Evolutionary conservation across 2,797 vertebrate species (phyloP), one percentile per base, ranked within the genome.

Genomic region (Syngnathus acus): DNA sequence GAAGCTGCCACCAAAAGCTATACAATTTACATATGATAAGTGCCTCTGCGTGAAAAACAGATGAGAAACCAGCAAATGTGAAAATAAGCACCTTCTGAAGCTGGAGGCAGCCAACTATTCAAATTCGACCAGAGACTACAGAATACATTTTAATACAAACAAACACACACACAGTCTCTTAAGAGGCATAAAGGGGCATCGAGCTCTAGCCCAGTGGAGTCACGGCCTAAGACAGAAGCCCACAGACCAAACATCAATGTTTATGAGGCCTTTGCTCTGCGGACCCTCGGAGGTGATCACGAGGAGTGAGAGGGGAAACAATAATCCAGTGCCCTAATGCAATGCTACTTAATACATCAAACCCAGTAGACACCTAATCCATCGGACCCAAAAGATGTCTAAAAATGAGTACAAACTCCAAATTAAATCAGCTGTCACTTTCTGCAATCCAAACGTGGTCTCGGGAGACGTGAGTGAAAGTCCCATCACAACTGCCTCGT

Each of bases 231-330:
- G 86, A 85, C 79, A 71, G 83, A 67, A 85, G 83, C 84, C 81
- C 83, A 68, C 78, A 82, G 78, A 72, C 75, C 74, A 67, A 79
- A 80, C 82, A 87, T 88, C 90, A 91, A 90, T 89, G 88, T 92
- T 92, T 91, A 91, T 83, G 87, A 86, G 85, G 84, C 89, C 89
- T 90, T 83, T 81, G 88, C 83, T 89, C 78, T 70, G 47, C 71
- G 72, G 83, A 86, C 73, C 51, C 89, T 87, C 88, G 0, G 73
- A 82, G 84, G 88, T 91, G 87, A 91, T 91, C 85, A 91, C 74
- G 75, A 85, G 77, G 76, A 87, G 82, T 77, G 82, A 87, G 82
- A 87, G 70, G 84, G 73, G 74, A 85, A 88, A 87, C 83, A 89
- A 78, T 85, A 79, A 88, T 83, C 80, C 82, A 66, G 65, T 51